Base-by-base conservation (phyloP, 2,113 vertebrate species). In the Leptobrachium ailaonicum region DNA sequence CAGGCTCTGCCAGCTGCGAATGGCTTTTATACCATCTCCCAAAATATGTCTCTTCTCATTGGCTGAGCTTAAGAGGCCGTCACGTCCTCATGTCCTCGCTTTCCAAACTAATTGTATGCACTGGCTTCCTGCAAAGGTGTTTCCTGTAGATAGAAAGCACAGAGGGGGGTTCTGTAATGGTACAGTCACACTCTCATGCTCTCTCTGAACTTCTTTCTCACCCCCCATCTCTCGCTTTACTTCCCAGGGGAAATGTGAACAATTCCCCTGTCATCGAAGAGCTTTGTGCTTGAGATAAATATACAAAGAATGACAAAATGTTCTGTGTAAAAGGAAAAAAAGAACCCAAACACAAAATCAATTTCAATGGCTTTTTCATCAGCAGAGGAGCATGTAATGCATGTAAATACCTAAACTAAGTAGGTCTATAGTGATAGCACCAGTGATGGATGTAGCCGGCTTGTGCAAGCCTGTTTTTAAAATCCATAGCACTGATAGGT, bases 81-180 rank as follows among this genome's bases (percentile, higher is more conserved):
- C 78, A 80, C 73, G 62, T 80, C 41, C 71, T 80, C 78, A 80
- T 80, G 71, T 80, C 70, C 77, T 73, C 64, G 60, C 62, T 66
- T 70, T 79, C 77, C 78, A 73, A 58, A n/a, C 78, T 73, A 80
- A 80, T 80, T 80, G 78, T 80, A 80, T 63, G 56, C 63, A n/a
- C 71, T 73, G 41, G n/a, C 62, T 80, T 80, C 78, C 78, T 80
- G 78, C 71, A 80, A 80, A 80, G 78, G 78, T 80, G 78, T 80
- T 80, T 80, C 78, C 78, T 80, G 78, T 71, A 80, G 78, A 80
- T 80, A 80, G 71, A 73, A 63, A 73, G 63, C 72, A 53, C 42
- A 63, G 54, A 47, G 42, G 58, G 41, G 73, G 58, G 42, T 45
- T 62, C 20, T 0, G 72, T 14, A 60, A 6, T 79, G 77, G 41